Evolutionary conservation across 2,797 vertebrate genomes (phyloP), one percentile per base, ranked within the genome.

Genomic region (Potorous gilbertii): DNA sequence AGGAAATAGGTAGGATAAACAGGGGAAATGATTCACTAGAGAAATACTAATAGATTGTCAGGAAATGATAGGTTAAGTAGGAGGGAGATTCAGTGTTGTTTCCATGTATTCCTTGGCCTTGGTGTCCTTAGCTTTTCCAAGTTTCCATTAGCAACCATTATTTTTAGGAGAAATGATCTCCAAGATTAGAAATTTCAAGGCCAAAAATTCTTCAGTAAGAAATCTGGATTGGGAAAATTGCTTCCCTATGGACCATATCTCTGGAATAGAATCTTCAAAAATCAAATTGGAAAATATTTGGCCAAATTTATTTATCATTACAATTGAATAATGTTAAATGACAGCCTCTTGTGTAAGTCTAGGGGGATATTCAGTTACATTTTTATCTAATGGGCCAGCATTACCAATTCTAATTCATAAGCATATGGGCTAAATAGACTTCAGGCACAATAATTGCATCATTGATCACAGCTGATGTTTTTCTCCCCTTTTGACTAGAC

Each of bases 91-190:
- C 40, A 50, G 9, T 46, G 24, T 87, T 87, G 21, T 8, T 87
- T 87, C 74, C 21, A 46, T 87, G 40, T 50, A 50, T 87, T 87
- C 24, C 9, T 87, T 87, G 74, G 40, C 52, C n/a, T 96, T 94
- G 31, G 89, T 34, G 95, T 92, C 3, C 54, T 59, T 54, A 46
- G 62, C 46, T 54, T 92, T 91, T 59, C 92, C 96, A 94, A 96
- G 93, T 87, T 95, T 90, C 55, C 93, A 94, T 89, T 95, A 93
- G 90, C 90, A 94, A 52, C 94, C 89, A 94, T 90, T 92, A 96
- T 96, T 97, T 96, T 97, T 93, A 96, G 50, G 81, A 96, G 93
- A 54, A 90, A 92, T 95, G 91, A 97, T 96, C 55, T 57, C 56
- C 94, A 95, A 94, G 55, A 59, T 91, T 94, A 94, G 92, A 96